Evolutionary conservation across 2,888 invertebrate species (phyloP).

Genomic region (Cerastoderma edule): DNA sequence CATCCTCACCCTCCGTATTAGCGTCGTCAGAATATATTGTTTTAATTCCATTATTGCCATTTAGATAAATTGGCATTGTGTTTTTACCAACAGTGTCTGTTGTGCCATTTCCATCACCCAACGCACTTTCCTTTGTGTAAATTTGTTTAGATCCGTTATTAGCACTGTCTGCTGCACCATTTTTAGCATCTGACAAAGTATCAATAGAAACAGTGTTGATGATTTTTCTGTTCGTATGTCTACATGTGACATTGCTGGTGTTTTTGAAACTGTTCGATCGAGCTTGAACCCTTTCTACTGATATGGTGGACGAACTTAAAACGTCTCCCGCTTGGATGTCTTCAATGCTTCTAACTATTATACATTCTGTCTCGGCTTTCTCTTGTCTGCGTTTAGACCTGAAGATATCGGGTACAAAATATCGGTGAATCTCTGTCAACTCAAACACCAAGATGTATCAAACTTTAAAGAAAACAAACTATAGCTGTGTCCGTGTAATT

Average conservation of each 20-base stretch:
- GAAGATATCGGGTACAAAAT: not conserved
- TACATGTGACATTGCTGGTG: not conserved
- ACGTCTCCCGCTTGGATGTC: constrained; percentile 25
- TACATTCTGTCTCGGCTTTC: not conserved
- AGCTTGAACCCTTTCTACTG: constrained; percentile 11
- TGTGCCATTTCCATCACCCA: not conserved
- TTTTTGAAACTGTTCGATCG: not conserved
- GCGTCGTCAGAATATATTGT: constrained; percentile 17
- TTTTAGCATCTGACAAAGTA: not conserved
- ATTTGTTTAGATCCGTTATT: not conserved
- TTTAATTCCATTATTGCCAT: too few relatives aligned
- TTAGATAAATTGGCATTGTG: too few relatives aligned
- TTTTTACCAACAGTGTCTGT: too few relatives aligned
- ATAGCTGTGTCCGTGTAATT: not conserved
- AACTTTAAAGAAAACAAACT: not conserved
- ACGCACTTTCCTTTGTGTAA: not conserved
- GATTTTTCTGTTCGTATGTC: not conserved
- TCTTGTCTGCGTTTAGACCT: not conserved
- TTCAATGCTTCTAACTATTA: constrained; percentile 28
- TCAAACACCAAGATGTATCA: not conserved
- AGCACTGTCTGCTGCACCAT: not conserved
- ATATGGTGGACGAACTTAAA: constrained; percentile 23
- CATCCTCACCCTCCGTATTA: constrained; percentile 32
- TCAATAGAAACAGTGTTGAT: not conserved
- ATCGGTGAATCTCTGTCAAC: not conserved